Evolutionary conservation across 2,113 vertebrate species (phyloP).

Genomic region (Erinaceus europaeus): DNA sequence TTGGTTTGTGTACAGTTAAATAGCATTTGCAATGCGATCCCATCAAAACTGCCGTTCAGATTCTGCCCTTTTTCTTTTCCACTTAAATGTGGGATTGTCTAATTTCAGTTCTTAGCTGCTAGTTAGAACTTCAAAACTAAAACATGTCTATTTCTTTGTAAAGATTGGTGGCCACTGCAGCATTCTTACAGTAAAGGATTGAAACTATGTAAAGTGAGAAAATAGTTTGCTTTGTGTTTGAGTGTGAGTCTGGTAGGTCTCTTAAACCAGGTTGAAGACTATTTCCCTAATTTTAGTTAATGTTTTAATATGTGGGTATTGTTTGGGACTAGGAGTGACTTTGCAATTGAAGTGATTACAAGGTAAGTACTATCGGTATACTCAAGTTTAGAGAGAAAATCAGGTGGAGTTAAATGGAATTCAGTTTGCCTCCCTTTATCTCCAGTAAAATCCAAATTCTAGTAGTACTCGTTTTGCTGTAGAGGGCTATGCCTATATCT

Average conservation of each 20-base stretch:
- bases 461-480: not conserved
- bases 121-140: conserved; percentile 23
- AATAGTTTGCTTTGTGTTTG: conserved; percentile 11
- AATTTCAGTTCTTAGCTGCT: conserved; percentile 7
- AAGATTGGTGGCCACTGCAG: not conserved
- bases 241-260: not conserved
- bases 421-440: not conserved
- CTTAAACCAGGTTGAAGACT: conserved; percentile 27
- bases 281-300: conserved; percentile 32
- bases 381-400: conserved; percentile 3
- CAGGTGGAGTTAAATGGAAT: not conserved
- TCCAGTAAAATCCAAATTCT: not conserved
- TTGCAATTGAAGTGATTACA: conserved; percentile 51
- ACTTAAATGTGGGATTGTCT: conserved; percentile 10
- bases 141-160: conserved; percentile 29
- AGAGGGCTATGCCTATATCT: not conserved
- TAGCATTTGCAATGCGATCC: not conserved
- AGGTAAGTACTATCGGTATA: conserved; percentile 73
- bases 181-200: conserved; percentile 15
- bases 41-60: conserved; percentile 29
- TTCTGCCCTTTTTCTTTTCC: conserved; percentile 24
- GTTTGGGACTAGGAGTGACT: conserved; percentile 52
- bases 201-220: not conserved
- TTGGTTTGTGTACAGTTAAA: not conserved
- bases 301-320: conserved; percentile 43